Percentiles rank a stretch among this genome's conserved stretches.
Evolutionary conservation across 2,888 invertebrate genomes (phyloP).

Genomic region (Halocaridina rubra): DNA sequence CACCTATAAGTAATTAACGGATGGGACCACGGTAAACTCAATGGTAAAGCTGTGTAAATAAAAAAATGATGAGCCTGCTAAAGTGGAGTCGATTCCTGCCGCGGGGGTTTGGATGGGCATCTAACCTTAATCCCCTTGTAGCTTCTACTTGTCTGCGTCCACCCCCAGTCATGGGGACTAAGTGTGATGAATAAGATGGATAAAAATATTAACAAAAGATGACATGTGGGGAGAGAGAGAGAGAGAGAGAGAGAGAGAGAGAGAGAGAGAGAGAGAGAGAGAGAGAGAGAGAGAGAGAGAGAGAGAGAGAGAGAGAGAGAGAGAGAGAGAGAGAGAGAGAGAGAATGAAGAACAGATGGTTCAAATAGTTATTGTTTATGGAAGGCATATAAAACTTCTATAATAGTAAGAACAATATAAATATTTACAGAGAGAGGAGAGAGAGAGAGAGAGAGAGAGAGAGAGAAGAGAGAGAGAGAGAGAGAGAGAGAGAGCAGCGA

Average conservation of each 20-base stretch:
- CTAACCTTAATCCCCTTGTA: background rate
- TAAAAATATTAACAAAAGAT: constrained; percentile 30
- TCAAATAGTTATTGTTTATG: background rate
- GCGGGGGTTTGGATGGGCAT: background rate
- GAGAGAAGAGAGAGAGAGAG: background rate
- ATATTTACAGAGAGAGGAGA: background rate
- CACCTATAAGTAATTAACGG: no score
- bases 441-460: background rate
- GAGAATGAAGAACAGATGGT: background rate
- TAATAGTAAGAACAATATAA: background rate
- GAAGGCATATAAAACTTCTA: background rate
- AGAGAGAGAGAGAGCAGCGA: background rate
- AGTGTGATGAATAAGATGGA: constrained; percentile 23
- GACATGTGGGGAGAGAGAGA: background rate
- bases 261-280: background rate
- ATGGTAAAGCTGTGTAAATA: no score
- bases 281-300: constrained; percentile 16
- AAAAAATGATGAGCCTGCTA: no score
- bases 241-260: background rate
- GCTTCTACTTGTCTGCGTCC: constrained; percentile 12
- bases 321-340: constrained; percentile 7
- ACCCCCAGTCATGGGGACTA: constrained; percentile 5
- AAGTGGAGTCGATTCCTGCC: no score
- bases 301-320: background rate
- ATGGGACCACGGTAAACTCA: no score